Evolutionary conservation across 2,888 invertebrate genomes (phyloP), one percentile per base, ranked within the genome.

Genomic region (Hemithea aestivaria): DNA sequence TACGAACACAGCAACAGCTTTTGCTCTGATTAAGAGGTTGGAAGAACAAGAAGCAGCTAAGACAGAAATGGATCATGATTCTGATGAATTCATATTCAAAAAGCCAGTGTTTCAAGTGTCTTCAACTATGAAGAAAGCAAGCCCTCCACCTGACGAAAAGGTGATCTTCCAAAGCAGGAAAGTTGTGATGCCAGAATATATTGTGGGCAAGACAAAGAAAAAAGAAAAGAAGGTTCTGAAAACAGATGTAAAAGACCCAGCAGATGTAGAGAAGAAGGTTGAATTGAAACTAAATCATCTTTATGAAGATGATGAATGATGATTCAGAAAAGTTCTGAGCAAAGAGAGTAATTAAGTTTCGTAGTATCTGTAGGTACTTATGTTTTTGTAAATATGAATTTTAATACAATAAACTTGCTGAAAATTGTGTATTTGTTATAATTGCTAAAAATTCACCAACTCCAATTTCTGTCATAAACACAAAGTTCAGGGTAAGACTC

Each of bases 161-260:
- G 50, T 90, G 3, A 75, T 89, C 32, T 90, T 92, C 55, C 90
- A 89, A 59, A 91, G 89, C 44, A 91, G 90, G 37, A 95, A 93
- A 75, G 66, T 94, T 27, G 77, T 94, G 0, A 93, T 95, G 93
- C 95, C 95, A 0, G 95, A 95, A 61, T 95, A 95, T 87, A 90
- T 94, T 8, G 90, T 95, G 39, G 95, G 95, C 0, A 88, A 89
- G 51, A 89, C 89, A 52, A 77, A 73, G 30, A 88, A 82, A 51
- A 90, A 84, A 58, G 80, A 81, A 38, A 89, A 80, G 41, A 88
- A 80, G 62, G 70, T 52, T 22, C 51, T 46, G 10, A 54, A 58
- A 49, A 62, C 63, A 43, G 46, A 51, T 6, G 32, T 35, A 7
- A 41, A 47, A 26, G 48, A 51, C 11, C 31, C 35, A 21, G 25